Base-by-base conservation (phyloP, 2,888 invertebrate genomes). In the Bimastos eiseni region DNA sequence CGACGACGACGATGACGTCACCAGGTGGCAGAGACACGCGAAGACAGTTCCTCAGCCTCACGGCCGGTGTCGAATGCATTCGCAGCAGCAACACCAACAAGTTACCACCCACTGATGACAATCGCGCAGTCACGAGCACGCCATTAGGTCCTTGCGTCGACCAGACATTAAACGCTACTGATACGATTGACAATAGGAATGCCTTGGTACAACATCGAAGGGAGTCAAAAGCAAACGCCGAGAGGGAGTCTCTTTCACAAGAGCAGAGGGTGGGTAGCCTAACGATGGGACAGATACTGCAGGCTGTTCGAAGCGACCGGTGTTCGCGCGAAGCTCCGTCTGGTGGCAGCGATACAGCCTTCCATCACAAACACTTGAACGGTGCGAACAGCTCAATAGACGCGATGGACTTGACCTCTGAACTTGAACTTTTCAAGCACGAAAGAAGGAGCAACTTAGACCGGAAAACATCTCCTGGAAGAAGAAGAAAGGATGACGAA, bases 21-120 rank as follows among this genome's bases (percentile, higher is more conserved):
- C n/a, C 70, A 70, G 30, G 30, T n/a, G 70, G 70, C 70, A 6
- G 5, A 4, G 37, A 36, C 24, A 86, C 34, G 24, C 36, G 34
- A 34, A 36, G 17, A 86, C 86, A 86, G 86, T 86, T 86, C 37
- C 86, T 86, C 13, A 86, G 86, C 24, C 86, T 86, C 13, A 86
- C 86, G 11, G 86, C 34, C 1, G 36, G 86, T 3, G 86, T 86
- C 4, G 86, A 86, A 15, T 86, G 86, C 36, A 70, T 70, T n/a
- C 70, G n/a, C n/a, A 70, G 55, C 55, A 30, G n/a, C n/a, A n/a
- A 6, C 70, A 70, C 0, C 8, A 49, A 49, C 21, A 11, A 11
- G 41, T 41, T 41, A 15, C n/a, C n/a, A 70, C 70, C 70, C 70
- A n/a, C 13, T 8, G 70, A 30, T 0, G 30, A 70, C 8, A 1